phyloP scores from a whole-genome alignment of 2,113 vertebrate species.

The Aegotheles bennettii region DNA sequence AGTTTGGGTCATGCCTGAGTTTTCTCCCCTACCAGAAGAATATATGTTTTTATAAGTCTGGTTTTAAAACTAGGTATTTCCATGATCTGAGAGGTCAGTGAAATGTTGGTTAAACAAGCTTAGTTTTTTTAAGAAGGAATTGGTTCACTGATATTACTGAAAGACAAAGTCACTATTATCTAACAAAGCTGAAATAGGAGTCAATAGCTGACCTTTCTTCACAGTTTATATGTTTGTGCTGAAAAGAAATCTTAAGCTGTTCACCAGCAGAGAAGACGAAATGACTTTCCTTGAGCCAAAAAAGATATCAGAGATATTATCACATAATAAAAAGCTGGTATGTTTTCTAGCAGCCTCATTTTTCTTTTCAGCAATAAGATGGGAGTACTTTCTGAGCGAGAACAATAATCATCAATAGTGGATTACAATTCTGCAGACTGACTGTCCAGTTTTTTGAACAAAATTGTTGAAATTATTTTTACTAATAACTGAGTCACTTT shows the following conservation, averaged over 20 bases:
- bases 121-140: not conserved
- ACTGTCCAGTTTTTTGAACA: conserved; percentile 1
- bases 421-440: not conserved
- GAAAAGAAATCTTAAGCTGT: conserved; percentile 9
- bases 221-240: conserved; percentile 24
- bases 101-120: not conserved
- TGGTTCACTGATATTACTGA: not conserved
- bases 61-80: not conserved
- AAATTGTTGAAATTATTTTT: conserved; percentile 3
- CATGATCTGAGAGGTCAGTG: not conserved
- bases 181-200: not conserved
- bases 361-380: conserved; percentile 33
- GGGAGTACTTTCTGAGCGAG: conserved; percentile 17
- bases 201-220: conserved; percentile 27
- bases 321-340: not conserved
- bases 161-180: not conserved
- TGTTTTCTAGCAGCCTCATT: conserved; percentile 40
- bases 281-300: conserved; percentile 54
- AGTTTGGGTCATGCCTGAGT: not conserved
- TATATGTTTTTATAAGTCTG: not conserved
- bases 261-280: conserved; percentile 44
- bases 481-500: not conserved
- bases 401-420: conserved; percentile 26
- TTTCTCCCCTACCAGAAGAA: not conserved
- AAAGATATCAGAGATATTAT: conserved; percentile 57